Evolutionary conservation across 2,888 invertebrate species (phyloP), one percentile per base, ranked within the genome.

Genomic region (Netelia virgata): DNA sequence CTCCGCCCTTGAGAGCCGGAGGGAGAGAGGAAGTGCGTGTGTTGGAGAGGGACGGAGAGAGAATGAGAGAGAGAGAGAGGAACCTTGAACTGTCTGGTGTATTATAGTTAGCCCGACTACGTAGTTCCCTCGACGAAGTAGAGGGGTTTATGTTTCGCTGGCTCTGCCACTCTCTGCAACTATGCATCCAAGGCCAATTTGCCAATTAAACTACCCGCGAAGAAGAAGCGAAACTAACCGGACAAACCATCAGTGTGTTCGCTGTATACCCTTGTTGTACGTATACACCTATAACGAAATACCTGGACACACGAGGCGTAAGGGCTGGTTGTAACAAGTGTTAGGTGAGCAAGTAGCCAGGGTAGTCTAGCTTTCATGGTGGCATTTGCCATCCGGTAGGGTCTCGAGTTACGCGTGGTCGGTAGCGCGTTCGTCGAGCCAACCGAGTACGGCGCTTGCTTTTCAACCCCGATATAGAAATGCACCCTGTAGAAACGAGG

Each of bases 151-250:
- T 66, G 75, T 72, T 76, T 69, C 63, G 43, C 61, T 64, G 59
- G 16, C 50, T 41, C 43, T 36, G 2, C 18, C 36, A 66, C 55
- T 53, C 43, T 36, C 47, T 64, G 61, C 50, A 23, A 20, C 66
- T 64, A 66, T 73, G 73, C 23, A 69, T 77, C 87, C 86, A 85
- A 88, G 90, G 88, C 88, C 89, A 91, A 91, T 91, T 92, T 91
- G 88, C 88, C 91, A 89, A 91, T 92, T 92, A 92, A 91, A 91
- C 90, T 92, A 90, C 88, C 91, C 90, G 88, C 88, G 90, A 89
- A 90, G 89, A 89, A 90, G 91, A 89, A 89, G 88, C 87, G 83
- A 89, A 90, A 88, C 90, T 89, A 90, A 88, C 89, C 88, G 89
- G 90, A 91, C 89, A 70, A 77, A 84, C 85, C 77, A 79, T 76